Percentiles rank a stretch among this genome's conserved stretches.
Evolutionary conservation across 2,797 vertebrate species (phyloP).

Genomic region (Silurus aristotelis): DNA sequence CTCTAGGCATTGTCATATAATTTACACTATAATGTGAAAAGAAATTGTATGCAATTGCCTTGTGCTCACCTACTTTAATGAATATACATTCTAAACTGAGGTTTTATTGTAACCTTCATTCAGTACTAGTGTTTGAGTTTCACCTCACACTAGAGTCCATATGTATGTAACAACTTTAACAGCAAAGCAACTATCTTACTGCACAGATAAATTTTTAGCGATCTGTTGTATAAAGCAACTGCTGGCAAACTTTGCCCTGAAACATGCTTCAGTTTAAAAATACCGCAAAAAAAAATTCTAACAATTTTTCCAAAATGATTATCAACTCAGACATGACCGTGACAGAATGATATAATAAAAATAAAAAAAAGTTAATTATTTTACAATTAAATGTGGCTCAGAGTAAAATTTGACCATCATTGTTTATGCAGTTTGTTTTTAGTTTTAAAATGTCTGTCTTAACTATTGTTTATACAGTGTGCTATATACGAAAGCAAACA

Average conservation of each 20-base stretch:
- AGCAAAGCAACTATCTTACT: too few relatives aligned
- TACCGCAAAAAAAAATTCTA: neutral
- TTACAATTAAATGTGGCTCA: too few relatives aligned
- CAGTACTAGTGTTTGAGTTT: neutral
- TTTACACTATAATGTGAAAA: conserved; percentile 13
- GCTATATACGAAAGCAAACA: neutral
- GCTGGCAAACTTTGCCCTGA: neutral
- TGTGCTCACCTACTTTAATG: neutral
- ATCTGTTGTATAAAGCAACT: neutral
- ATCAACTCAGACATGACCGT: neutral
- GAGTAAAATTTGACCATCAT: neutral
- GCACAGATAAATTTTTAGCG: too few relatives aligned
- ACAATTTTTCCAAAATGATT: neutral
- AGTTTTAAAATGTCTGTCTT: neutral
- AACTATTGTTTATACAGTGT: neutral
- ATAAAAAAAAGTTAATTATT: neutral
- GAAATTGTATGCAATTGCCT: neutral
- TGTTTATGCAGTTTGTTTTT: neutral
- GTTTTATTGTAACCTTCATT: neutral
- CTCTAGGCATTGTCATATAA: neutral
- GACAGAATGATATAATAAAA: neutral
- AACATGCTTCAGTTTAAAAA: neutral
- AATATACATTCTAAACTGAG: neutral
- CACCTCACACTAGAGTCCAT: conserved; percentile 1
- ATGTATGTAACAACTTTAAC: neutral